Evolutionary conservation across 2,113 vertebrate genomes (phyloP).

Genomic region (Eubucco bourcierii): DNA sequence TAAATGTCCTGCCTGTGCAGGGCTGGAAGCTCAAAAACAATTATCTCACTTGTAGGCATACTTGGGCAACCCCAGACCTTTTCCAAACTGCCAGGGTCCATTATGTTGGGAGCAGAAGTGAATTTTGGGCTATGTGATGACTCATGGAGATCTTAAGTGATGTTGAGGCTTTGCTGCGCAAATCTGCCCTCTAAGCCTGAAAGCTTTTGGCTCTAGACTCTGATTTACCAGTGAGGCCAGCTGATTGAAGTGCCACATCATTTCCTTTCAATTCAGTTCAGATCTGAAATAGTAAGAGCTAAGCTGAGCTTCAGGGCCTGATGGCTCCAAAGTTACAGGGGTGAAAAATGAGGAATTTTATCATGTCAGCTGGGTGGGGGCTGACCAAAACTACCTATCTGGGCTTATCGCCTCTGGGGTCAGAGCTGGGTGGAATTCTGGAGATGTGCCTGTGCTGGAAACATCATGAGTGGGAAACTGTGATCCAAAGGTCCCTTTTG

Average conservation of each 20-base stretch:
- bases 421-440: fast-evolving
- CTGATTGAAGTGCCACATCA: not conserved
- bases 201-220: not conserved
- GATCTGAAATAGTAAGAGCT: not conserved
- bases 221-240: not conserved
- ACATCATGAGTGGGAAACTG: not conserved
- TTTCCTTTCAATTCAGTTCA: not conserved
- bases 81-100: not conserved
- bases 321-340: not conserved
- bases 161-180: fast-evolving
- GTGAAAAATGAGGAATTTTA: not conserved
- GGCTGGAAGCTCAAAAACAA: not conserved
- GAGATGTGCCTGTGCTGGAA: not conserved
- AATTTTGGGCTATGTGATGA: not conserved
- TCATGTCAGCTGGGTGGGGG: not conserved
- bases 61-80: too few relatives aligned
- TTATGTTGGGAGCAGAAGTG: not conserved
- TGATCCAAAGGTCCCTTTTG: not conserved
- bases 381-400: not conserved
- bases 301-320: not conserved
- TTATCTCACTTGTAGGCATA: not conserved
- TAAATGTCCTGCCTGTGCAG: not conserved
- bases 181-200: not conserved
- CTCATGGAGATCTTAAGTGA: too few relatives aligned
- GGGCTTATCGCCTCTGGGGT: not conserved